These are phyloP conservation scores for Erebia palarica DNA, from an alignment of 2,888 invertebrate genomes.

Conservation along the genomic window DNA sequence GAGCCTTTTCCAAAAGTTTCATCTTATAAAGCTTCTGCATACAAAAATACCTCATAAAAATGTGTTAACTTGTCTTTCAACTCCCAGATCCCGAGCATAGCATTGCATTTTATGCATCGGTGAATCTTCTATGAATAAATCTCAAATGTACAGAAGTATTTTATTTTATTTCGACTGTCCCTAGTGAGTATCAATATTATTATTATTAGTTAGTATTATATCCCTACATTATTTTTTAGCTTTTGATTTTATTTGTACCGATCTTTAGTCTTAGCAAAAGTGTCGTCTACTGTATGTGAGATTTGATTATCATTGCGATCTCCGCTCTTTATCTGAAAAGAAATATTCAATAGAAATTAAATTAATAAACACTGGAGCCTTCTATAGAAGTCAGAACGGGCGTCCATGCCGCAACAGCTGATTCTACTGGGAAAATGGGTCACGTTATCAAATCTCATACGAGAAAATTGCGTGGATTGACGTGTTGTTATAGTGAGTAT, in stretches of 20 bases:
- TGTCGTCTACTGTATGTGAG: not conserved
- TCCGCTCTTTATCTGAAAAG: not conserved
- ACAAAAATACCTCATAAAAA: not conserved
- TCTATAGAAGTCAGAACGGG: too few relatives aligned
- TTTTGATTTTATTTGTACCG: not conserved
- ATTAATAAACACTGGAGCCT: too few relatives aligned
- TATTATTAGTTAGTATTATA: too few relatives aligned
- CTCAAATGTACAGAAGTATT: conserved; percentile 27
- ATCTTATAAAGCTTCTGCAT: too few relatives aligned
- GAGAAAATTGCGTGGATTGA: too few relatives aligned
- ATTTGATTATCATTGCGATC: not conserved
- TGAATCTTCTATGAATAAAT: conserved; percentile 34
- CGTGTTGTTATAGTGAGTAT: too few relatives aligned
- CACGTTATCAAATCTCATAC: not conserved
- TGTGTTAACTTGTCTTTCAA: not conserved
- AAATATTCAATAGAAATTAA: not conserved
- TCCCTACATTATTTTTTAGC: not conserved
- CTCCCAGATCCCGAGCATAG: conserved; percentile 1
- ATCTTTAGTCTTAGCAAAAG: not conserved
- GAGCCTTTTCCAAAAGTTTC: too few relatives aligned
- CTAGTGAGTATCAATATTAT: not conserved
- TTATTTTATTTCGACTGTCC: not conserved
- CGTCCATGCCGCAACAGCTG: not conserved
- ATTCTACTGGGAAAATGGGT: not conserved
- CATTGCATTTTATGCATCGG: conserved; percentile 32